phyloP scores from a whole-genome alignment of 2,113 vertebrate genomes.

The Corythoichthys intestinalis region DNA sequence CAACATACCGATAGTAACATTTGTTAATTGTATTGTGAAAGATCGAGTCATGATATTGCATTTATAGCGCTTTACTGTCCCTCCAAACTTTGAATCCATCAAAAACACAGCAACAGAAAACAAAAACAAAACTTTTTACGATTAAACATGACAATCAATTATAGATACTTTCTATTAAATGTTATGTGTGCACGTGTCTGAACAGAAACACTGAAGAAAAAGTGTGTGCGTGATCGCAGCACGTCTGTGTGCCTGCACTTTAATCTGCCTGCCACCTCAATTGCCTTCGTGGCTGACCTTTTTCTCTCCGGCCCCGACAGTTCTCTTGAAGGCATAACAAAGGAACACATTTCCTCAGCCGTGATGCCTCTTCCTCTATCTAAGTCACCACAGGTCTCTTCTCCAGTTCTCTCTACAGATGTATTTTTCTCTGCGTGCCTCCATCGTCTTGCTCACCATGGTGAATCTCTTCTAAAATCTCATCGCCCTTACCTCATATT shows the following conservation, averaged over 20 bases:
- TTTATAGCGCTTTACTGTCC: too few relatives aligned
- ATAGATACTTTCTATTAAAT: neutral
- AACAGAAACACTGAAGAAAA: neutral
- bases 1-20: too few relatives aligned
- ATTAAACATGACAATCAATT: neutral
- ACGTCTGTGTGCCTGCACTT: conserved; percentile 4
- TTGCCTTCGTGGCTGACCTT: conserved; percentile 47
- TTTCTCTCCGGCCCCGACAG: conserved; percentile 47
- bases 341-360: conserved; percentile 48
- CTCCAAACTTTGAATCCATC: too few relatives aligned
- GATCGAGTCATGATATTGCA: too few relatives aligned
- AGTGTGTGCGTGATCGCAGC: neutral
- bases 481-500: neutral
- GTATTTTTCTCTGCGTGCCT: neutral
- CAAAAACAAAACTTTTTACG: neutral
- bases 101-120: neutral
- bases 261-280: conserved; percentile 17
- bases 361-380: conserved; percentile 25
- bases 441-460: neutral
- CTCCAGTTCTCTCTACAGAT: conserved; percentile 51
- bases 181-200: neutral
- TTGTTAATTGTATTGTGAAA: too few relatives aligned
- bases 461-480: neutral
- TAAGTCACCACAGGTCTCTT: conserved; percentile 33
- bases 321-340: conserved; percentile 57